Percentiles rank a stretch among this genome's conserved stretches.
Conservation (phyloP, 1,140 invertebrate species). For the Antheraea mylitta region DNA sequence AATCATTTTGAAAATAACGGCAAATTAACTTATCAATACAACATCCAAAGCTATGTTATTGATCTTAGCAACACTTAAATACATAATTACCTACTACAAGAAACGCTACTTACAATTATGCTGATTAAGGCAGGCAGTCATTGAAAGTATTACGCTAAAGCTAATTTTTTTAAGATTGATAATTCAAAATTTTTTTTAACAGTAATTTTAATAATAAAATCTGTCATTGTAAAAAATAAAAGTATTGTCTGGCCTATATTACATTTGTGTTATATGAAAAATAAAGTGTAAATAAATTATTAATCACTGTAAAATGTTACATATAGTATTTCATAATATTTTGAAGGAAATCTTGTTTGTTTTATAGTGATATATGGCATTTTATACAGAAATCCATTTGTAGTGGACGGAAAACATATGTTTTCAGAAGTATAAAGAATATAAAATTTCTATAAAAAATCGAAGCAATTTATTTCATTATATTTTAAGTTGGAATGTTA, state of each 20-base stretch:
- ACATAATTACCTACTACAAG: background rate
- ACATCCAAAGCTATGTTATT: slow-evolving; percentile 18
- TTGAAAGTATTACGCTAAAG: slow-evolving; percentile 24
- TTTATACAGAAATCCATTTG: background rate
- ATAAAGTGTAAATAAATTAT: too few relatives aligned
- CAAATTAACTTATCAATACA: slow-evolving; percentile 7
- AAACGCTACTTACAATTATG: background rate
- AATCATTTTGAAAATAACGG: background rate
- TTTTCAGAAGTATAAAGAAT: background rate
- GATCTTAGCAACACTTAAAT: slow-evolving; percentile 17
- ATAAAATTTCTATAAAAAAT: background rate
- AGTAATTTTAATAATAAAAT: background rate
- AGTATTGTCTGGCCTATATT: background rate
- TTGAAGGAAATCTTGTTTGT: too few relatives aligned
- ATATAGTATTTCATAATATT: too few relatives aligned
- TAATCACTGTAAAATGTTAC: too few relatives aligned
- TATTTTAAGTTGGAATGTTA: background rate
- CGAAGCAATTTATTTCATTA: background rate
- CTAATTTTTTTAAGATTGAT: background rate
- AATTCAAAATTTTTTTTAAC: background rate
- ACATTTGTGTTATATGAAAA: too few relatives aligned
- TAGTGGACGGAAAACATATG: background rate
- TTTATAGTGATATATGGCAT: too few relatives aligned
- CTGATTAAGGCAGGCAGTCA: slow-evolving; percentile 42
- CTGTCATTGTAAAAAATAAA: background rate